Base-by-base conservation (phyloP, 2,797 vertebrate species). In the Aotus griseimembra region DNA sequence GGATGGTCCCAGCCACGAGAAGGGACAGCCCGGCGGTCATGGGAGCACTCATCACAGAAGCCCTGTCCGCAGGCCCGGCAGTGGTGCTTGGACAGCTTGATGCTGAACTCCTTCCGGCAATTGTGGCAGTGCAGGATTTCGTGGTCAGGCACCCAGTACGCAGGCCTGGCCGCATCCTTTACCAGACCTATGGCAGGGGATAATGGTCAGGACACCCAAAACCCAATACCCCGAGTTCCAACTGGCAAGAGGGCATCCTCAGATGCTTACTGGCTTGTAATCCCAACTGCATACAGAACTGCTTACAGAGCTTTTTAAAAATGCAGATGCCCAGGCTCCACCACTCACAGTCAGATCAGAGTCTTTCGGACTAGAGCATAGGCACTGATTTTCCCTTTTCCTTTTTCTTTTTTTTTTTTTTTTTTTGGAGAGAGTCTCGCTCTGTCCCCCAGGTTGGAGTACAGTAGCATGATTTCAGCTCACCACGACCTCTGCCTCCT, bases 1-100 rank as follows among this genome's bases (percentile, higher is more conserved):
- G 99, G 99, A 98, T 99, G 99, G 98, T 99, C 99, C 99, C 99
- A 99, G 96, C 99, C 99, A 0, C 99, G 99, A 48, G 99, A 99
- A 24, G 99, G 99, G 95, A 99, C 99, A 0, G 99, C 94, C 67
- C 99, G 99, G 36, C 99, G 99, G 97, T 99, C 99, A 0, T 99
- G 99, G 7, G 99, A 99, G 98, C 99, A 99, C 96, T 99, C 99
- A 0, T 99, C 99, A 11, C 99, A 99, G 98, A 99, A 99, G 8
- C 99, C 99, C 98, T 99, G 99, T 76, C 99, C 99, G 0, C 99
- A 99, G 96, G 99, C 99, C 46, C 99, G 99, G 92, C 99, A 99
- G 99, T 99, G 99, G 98, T 99, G 99, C 98, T 99, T 99, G 95
- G 99, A 99, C 55, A 99, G 99, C 61, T 99, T 99, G 64, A 99